These are phyloP conservation scores for Patella depressa DNA, from an alignment of 2,888 invertebrate species.

Conservation along the genomic window DNA sequence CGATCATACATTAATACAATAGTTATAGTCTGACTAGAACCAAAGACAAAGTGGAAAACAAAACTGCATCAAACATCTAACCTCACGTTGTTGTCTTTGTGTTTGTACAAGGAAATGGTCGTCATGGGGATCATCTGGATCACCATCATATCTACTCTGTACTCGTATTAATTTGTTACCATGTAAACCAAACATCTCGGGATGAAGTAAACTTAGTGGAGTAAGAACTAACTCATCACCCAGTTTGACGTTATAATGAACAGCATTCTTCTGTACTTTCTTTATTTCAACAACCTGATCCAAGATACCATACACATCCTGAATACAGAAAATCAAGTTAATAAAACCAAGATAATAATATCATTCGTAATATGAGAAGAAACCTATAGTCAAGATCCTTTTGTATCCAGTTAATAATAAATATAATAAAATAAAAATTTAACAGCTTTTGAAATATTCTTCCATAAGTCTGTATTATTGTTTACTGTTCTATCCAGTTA, in stretches of 20 bases:
- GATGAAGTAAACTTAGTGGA: constrained; percentile 88
- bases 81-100: constrained; percentile 52
- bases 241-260: constrained; percentile 75
- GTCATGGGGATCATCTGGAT: constrained; percentile 94
- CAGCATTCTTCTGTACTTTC: constrained; percentile 60
- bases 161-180: constrained; percentile 76
- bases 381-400: neutral
- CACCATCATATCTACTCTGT: constrained; percentile 78
- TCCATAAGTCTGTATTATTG: too few relatives aligned
- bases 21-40: too few relatives aligned
- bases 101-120: constrained; percentile 92
- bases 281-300: constrained; percentile 68
- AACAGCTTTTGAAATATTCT: too few relatives aligned
- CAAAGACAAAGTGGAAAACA: too few relatives aligned
- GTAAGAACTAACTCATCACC: constrained; percentile 95
- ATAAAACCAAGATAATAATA: neutral
- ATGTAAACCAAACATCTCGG: constrained; percentile 81
- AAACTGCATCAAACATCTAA: constrained; percentile 4
- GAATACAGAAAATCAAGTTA: constrained; percentile 27
- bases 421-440: too few relatives aligned
- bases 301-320: constrained; percentile 89
- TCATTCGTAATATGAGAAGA: neutral
- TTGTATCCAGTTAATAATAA: too few relatives aligned
- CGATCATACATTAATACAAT: too few relatives aligned
- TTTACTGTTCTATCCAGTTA: too few relatives aligned